Evolutionary conservation across 2,797 vertebrate genomes (phyloP), one percentile per base, ranked within the genome.

Genomic region (Rhinophrynus dorsalis): DNA sequence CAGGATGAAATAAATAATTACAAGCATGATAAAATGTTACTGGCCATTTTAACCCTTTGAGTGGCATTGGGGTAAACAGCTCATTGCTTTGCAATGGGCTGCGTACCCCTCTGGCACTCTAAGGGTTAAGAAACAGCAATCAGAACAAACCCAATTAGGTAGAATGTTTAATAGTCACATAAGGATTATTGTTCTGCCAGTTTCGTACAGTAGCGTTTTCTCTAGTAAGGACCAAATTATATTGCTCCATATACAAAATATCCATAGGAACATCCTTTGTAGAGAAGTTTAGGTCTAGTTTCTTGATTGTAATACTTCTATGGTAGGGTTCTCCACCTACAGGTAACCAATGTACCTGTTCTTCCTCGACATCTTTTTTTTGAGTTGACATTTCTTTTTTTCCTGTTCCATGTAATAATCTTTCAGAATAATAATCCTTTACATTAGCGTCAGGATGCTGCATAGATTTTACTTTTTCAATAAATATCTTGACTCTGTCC

Each of bases 201-300:
- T 74, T 74, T 73, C 78, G 80, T 68, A 75, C 51, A 13, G 58
- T 48, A 4, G 44, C 40, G 40, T 77, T 82, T 65, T 82, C 71
- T 76, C 51, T 69, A 12, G 56, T 68, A 33, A 78, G 15, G 6
- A 60, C 79, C 15, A 70, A 15, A 0, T 75, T 79, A 47, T 74
- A 76, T 50, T 67, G 47, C 77, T 83, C 71, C 64, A 58, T 50
- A 51, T 71, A 24, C 44, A 78, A 62, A 63, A 65, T 60, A 35
- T 72, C 68, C 9, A 20, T 3, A 32, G 68, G 38, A 7, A 40
- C 56, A 1, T 50, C 44, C 30, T 65, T 59, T 64, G 23, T 12
- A 1, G 59, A 12, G 20, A 52, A 62, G 3, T 37, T 38, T n/a
- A 18, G 57, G 5, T 74, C 68, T 1, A 27, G 40, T 30, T 75